Percentiles rank a stretch among this genome's conserved stretches.
phyloP scores from a whole-genome alignment of 2,797 vertebrate genomes.

The Tadarida brasiliensis region DNA sequence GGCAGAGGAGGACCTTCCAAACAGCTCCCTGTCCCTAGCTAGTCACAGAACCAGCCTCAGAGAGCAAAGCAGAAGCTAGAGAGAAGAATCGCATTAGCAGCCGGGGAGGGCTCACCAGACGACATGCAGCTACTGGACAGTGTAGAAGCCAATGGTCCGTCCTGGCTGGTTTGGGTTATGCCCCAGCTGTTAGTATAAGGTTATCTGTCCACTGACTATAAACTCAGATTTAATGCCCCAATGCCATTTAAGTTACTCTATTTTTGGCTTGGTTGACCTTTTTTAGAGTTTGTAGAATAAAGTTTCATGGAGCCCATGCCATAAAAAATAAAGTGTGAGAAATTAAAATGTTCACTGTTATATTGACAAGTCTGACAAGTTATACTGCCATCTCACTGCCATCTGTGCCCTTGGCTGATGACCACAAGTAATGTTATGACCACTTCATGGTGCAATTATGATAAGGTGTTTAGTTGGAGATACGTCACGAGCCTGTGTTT shows the following conservation, averaged over 20 bases:
- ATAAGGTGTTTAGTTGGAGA: neutral
- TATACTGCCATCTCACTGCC: neutral
- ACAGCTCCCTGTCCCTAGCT: neutral
- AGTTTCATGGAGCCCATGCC: neutral
- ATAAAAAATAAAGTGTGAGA: slow-evolving; percentile 33
- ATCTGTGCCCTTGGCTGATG: neutral
- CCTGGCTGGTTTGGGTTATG: neutral
- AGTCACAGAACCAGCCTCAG: neutral
- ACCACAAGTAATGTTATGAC: neutral
- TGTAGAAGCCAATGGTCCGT: neutral
- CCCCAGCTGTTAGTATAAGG: neutral
- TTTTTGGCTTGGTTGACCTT: neutral
- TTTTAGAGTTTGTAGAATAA: neutral
- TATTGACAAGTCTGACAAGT: neutral
- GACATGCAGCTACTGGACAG: neutral
- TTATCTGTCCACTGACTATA: neutral
- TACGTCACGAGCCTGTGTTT: neutral
- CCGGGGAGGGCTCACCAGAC: neutral
- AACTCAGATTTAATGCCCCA: neutral
- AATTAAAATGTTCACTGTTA: neutral
- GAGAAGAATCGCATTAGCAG: neutral
- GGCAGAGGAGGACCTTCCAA: neutral
- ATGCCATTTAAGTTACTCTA: neutral
- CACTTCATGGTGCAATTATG: neutral
- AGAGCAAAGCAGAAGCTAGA: neutral